phyloP scores from a whole-genome alignment of 2,797 vertebrate species.

The Danio jaintianensis region DNA sequence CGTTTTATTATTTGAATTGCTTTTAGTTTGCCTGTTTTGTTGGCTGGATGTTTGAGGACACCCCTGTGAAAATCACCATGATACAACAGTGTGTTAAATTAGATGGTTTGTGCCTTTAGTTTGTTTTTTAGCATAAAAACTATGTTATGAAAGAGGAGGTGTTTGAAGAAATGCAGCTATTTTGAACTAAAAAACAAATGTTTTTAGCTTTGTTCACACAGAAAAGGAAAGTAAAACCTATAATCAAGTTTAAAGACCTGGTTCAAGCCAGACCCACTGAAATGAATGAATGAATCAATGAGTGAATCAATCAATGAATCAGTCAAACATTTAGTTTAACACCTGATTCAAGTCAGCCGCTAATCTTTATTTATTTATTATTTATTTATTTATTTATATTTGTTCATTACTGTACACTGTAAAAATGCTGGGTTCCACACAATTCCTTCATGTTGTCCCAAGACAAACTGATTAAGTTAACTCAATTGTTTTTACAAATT shows the following conservation, averaged over 20 bases:
- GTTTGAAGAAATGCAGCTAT: constrained; percentile 4
- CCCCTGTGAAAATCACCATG: constrained; percentile 49
- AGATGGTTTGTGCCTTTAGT: constrained; percentile 53
- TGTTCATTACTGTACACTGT: too few species aligned
- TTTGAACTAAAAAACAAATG: background rate
- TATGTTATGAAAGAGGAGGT: constrained; percentile 42
- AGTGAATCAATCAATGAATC: too few species aligned
- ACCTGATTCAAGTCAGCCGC: too few species aligned
- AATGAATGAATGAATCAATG: too few species aligned
- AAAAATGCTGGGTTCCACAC: too few species aligned
- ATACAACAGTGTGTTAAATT: constrained; percentile 64
- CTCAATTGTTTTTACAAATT: too few species aligned
- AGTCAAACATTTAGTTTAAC: too few species aligned
- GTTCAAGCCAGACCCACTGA: background rate
- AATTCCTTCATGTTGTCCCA: too few species aligned
- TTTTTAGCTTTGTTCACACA: background rate
- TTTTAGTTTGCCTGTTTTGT: constrained; percentile 58
- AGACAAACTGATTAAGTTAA: too few species aligned
- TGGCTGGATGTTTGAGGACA: constrained; percentile 57
- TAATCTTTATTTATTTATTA: too few species aligned
- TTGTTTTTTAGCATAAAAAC: constrained; percentile 29
- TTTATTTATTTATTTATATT: too few species aligned
- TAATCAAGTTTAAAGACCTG: background rate
- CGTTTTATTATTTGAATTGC: constrained; percentile 53
- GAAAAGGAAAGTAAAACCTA: background rate